phyloP scores from a whole-genome alignment of 2,113 vertebrate genomes.

The Halcyon senegalensis region DNA sequence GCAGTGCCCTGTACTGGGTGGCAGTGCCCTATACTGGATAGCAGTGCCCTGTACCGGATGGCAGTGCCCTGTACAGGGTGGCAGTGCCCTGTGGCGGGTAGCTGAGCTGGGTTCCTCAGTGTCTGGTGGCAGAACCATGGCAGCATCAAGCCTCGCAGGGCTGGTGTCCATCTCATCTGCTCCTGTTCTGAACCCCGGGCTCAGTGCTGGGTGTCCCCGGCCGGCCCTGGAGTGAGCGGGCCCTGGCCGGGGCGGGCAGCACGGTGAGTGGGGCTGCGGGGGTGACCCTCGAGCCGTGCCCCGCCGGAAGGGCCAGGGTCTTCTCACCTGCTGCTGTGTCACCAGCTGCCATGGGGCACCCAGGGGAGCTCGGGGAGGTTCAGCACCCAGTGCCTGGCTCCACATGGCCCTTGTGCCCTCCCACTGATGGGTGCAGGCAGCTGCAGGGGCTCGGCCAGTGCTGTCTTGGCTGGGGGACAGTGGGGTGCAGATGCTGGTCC shows the following conservation, averaged over 20 bases:
- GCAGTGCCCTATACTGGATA: neutral
- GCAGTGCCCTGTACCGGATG: neutral
- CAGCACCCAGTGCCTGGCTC: fast-evolving
- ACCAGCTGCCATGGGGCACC: neutral
- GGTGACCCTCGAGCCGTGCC: neutral
- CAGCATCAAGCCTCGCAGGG: fast-evolving
- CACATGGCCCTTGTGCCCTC: fast-evolving
- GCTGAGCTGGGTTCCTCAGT: neutral
- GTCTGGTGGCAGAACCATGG: neutral
- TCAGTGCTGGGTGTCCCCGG: neutral
- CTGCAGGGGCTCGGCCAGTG: neutral
- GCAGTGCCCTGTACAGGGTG: neutral
- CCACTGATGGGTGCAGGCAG: neutral
- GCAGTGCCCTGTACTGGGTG: too few species aligned
- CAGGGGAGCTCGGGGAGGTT: neutral
- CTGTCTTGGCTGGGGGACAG: neutral
- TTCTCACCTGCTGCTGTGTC: neutral
- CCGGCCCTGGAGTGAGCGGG: neutral
- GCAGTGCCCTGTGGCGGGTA: neutral
- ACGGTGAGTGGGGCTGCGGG: fast-evolving
- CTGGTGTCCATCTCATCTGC: neutral
- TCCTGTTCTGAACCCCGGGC: neutral
- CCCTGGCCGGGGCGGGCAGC: neutral
- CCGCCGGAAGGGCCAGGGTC: fast-evolving
- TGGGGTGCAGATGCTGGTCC: neutral